Conservation (phyloP, 2,888 invertebrate species). For the Acanthosepion lycidas region DNA sequence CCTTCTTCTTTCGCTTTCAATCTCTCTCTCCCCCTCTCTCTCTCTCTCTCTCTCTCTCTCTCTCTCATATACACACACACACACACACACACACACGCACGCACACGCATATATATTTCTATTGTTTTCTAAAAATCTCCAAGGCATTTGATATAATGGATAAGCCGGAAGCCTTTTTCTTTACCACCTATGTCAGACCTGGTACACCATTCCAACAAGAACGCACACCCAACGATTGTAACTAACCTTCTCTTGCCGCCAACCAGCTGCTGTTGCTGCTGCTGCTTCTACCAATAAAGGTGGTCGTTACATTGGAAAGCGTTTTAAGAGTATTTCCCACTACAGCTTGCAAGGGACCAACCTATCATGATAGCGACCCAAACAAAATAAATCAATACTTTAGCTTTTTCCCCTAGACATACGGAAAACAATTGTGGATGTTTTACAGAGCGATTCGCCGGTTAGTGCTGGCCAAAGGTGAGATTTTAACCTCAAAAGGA, state of each 20-base stretch:
- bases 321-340: neutral
- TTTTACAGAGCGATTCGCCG: neutral
- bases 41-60: no score
- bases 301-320: neutral
- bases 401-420: neutral
- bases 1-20: no score
- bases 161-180: neutral
- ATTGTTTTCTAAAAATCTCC: neutral
- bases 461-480: constrained; percentile 16
- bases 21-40: no score
- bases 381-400: neutral
- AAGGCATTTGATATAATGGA: neutral
- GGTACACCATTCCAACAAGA: neutral
- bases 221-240: neutral
- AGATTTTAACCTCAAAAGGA: neutral
- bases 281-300: neutral
- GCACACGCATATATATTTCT: neutral
- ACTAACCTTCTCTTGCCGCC: neutral
- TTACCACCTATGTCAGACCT: neutral
- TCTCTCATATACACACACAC: no score
- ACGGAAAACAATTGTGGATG: neutral
- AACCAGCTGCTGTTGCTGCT: neutral
- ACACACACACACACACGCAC: no score
- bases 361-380: neutral
- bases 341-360: neutral